phyloP scores from a whole-genome alignment of 2,113 vertebrate genomes.

The Ptyas mucosa region DNA sequence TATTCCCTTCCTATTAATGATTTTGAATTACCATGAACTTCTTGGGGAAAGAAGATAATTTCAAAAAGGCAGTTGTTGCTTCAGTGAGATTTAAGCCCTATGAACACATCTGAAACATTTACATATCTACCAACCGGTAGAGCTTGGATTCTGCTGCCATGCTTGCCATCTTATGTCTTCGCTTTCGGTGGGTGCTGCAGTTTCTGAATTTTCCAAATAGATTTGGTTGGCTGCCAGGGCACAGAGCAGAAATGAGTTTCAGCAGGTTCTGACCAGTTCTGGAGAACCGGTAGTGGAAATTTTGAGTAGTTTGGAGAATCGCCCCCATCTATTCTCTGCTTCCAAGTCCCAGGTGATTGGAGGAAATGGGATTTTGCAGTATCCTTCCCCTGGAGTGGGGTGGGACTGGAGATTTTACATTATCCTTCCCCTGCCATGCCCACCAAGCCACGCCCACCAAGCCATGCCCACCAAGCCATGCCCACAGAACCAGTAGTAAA shows the following conservation, averaged over 20 bases:
- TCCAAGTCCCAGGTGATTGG: too few relatives aligned
- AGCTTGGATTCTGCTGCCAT: neutral
- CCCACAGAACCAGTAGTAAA: too few relatives aligned
- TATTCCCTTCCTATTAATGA: neutral
- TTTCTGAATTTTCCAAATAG: neutral
- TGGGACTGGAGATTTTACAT: too few relatives aligned
- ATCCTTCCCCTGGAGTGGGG: too few relatives aligned
- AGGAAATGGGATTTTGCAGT: too few relatives aligned
- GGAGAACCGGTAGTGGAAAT: too few relatives aligned
- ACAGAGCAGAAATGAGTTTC: neutral
- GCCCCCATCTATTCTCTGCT: too few relatives aligned
- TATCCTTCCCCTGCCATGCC: too few relatives aligned
- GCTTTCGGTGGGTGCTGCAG: neutral
- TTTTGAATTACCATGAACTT: neutral
- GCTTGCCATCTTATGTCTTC: neutral
- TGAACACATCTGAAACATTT: neutral
- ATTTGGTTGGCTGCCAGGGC: neutral
- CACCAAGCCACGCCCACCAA: too few relatives aligned
- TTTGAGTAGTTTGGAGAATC: too few relatives aligned
- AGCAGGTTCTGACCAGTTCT: too few relatives aligned
- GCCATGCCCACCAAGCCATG: too few relatives aligned
- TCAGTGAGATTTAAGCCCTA: neutral
- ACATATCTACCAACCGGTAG: neutral
- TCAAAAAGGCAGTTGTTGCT: neutral
- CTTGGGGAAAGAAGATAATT: neutral